phyloP scores from a whole-genome alignment of 2,888 invertebrate species.

The Beris morrisii region DNA sequence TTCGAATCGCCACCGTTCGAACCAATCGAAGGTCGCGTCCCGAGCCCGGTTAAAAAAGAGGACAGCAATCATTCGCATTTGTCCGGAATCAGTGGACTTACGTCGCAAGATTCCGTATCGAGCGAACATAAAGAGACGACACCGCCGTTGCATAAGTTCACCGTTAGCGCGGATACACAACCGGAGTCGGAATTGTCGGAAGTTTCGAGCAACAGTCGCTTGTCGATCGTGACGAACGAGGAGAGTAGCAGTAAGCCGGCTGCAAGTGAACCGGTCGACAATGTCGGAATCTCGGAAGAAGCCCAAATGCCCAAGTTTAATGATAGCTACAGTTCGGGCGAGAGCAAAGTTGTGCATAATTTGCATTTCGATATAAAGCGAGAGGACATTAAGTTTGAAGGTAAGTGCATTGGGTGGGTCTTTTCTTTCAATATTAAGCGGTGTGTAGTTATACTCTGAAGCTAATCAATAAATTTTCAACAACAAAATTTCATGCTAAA shows the following conservation, averaged over 20 bases:
- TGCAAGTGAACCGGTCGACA: conserved; percentile 48
- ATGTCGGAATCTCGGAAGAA: conserved; percentile 54
- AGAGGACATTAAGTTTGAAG: conserved; percentile 54
- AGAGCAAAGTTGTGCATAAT: conserved; percentile 34
- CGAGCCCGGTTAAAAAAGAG: conserved; percentile 53
- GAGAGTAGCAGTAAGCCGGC: conserved; percentile 56
- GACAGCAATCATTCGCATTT: conserved; percentile 63
- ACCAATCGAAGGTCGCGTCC: conserved; percentile 59
- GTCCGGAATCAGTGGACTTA: conserved; percentile 59
- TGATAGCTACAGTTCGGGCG: conserved; percentile 49
- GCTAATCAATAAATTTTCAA: neutral
- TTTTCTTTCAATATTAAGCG: neutral
- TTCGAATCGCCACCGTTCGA: conserved; percentile 70
- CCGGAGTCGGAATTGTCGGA: conserved; percentile 66
- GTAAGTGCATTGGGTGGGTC: conserved; percentile 35
- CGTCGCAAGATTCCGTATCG: conserved; percentile 49
- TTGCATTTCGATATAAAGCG: conserved; percentile 54
- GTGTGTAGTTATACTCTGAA: neutral
- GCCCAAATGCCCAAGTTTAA: conserved; percentile 56
- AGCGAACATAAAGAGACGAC: conserved; percentile 32
- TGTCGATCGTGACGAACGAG: conserved; percentile 60
- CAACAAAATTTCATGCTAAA: no score
- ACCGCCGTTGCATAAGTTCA: conserved; percentile 51
- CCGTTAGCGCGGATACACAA: conserved; percentile 25
- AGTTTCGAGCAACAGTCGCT: conserved; percentile 63